These are phyloP conservation scores for Cynaeus angustus DNA, from an alignment of 2,888 invertebrate species.

Conservation along the genomic window DNA sequence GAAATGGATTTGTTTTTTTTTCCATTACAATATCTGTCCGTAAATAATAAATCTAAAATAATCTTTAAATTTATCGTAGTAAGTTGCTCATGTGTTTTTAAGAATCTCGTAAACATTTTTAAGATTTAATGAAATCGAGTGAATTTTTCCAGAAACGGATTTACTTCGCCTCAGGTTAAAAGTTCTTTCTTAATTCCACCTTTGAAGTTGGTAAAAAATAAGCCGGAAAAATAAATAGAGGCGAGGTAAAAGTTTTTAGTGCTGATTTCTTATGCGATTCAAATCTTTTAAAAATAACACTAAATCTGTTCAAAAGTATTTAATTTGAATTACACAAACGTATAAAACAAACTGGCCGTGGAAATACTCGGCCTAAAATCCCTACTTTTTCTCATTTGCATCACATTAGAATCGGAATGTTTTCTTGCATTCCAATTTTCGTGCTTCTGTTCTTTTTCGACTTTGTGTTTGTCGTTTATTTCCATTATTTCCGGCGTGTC, in stretches of 20 bases:
- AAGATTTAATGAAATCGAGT: slow-evolving; percentile 17
- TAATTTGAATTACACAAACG: slow-evolving; percentile 60
- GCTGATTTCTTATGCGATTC: slow-evolving; percentile 53
- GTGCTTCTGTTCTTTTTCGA: slow-evolving; percentile 52
- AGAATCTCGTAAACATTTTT: slow-evolving; percentile 12
- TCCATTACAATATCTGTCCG: too few species aligned
- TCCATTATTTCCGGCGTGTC: slow-evolving; percentile 57
- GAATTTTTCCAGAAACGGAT: slow-evolving; percentile 1
- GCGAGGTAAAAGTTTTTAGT: slow-evolving; percentile 46
- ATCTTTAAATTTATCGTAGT: slow-evolving; percentile 13
- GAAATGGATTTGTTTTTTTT: too few species aligned
- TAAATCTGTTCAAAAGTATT: slow-evolving; percentile 57
- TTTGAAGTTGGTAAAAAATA: slow-evolving; percentile 43
- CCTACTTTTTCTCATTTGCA: slow-evolving; percentile 60
- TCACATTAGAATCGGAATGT: slow-evolving; percentile 60
- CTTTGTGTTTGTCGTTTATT: slow-evolving; percentile 56
- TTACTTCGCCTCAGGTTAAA: slow-evolving; percentile 22
- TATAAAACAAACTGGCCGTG: slow-evolving; percentile 51
- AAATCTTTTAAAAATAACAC: slow-evolving; percentile 58
- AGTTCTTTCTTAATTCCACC: slow-evolving; percentile 38
- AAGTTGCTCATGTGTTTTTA: slow-evolving; percentile 7
- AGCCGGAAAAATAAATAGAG: slow-evolving; percentile 31
- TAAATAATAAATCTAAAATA: background rate
- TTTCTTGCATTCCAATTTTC: slow-evolving; percentile 58
- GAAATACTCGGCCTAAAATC: slow-evolving; percentile 53